phyloP scores from a whole-genome alignment of 2,888 invertebrate species.

The Heliconius aoede region DNA sequence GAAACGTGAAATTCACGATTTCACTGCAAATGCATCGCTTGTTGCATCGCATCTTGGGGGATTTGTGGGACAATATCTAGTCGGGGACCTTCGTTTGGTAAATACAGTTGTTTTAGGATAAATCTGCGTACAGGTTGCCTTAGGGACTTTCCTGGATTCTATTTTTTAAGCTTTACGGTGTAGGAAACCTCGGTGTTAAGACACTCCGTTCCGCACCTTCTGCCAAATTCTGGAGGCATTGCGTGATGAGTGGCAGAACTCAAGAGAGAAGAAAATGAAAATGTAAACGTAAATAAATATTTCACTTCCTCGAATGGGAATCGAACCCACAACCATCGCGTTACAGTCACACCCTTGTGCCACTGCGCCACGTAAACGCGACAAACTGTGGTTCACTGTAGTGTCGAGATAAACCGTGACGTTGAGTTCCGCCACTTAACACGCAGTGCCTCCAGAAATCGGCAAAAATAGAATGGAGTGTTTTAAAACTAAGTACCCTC shows the following conservation, averaged over 20 bases:
- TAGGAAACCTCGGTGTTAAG: too few relatives aligned
- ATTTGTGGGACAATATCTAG: constrained; percentile 58
- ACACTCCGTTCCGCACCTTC: too few relatives aligned
- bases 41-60: constrained; percentile 64
- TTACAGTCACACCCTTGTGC: too few relatives aligned
- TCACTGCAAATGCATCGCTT: constrained; percentile 57
- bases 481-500: not conserved
- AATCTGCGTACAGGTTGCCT: not conserved
- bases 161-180: too few relatives aligned
- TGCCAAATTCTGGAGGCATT: too few relatives aligned
- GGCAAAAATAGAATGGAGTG: not conserved
- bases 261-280: too few relatives aligned
- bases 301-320: too few relatives aligned
- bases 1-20: constrained; percentile 59
- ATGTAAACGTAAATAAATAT: too few relatives aligned
- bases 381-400: too few relatives aligned
- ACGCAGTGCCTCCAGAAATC: not conserved
- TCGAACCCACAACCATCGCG: too few relatives aligned
- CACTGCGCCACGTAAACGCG: too few relatives aligned
- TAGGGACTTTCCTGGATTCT: not conserved
- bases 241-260: too few relatives aligned
- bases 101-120: not conserved
- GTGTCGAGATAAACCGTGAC: not conserved
- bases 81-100: constrained; percentile 20
- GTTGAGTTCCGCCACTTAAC: not conserved